phyloP scores from a whole-genome alignment of 2,797 vertebrate species.

The Salarias fasciatus region DNA sequence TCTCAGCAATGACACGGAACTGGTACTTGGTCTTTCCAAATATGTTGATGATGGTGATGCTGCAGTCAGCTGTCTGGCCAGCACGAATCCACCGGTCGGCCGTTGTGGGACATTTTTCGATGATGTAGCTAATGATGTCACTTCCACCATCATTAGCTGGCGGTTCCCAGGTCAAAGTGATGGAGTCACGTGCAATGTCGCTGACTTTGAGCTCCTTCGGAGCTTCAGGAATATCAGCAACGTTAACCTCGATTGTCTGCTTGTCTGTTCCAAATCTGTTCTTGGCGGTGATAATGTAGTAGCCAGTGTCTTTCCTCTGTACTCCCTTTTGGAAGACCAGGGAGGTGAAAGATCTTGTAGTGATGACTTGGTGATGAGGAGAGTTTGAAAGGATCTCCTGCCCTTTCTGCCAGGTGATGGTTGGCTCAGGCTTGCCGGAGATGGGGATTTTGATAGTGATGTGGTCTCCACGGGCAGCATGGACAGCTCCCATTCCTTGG shows the following conservation, averaged over 20 bases:
- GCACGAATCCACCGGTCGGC: constrained; percentile 97
- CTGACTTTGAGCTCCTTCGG: constrained; percentile 92
- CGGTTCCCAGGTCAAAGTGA: constrained; percentile 93
- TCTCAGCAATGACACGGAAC: constrained; percentile 97
- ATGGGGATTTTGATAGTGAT: constrained; percentile 98
- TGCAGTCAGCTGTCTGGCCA: constrained; percentile 90
- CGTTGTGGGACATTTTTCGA: constrained; percentile 96
- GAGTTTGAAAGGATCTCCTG: constrained; percentile 97
- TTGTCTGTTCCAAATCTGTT: constrained; percentile 98
- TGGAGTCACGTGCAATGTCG: constrained; percentile 91
- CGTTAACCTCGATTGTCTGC: constrained; percentile 97
- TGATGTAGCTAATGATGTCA: constrained; percentile 90
- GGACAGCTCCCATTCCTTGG: constrained; percentile 98
- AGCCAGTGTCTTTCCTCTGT: constrained; percentile 93
- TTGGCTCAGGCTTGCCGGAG: constrained; percentile 95
- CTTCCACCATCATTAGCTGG: constrained; percentile 95
- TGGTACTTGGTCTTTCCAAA: constrained; percentile 98
- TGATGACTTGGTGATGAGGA: constrained; percentile 95
- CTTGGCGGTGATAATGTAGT: constrained; percentile 97
- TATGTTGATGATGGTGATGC: constrained; percentile 92
- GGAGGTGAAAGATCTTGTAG: constrained; percentile 97
- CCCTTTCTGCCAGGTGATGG: constrained; percentile 98
- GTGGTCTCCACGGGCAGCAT: constrained; percentile 92
- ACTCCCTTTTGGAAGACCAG: constrained; percentile 97
- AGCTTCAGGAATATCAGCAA: constrained; percentile 95